Evolutionary conservation across 2,888 invertebrate genomes (phyloP), one percentile per base, ranked within the genome.

Genomic region (Bursaphelenchus okinawaensis): DNA sequence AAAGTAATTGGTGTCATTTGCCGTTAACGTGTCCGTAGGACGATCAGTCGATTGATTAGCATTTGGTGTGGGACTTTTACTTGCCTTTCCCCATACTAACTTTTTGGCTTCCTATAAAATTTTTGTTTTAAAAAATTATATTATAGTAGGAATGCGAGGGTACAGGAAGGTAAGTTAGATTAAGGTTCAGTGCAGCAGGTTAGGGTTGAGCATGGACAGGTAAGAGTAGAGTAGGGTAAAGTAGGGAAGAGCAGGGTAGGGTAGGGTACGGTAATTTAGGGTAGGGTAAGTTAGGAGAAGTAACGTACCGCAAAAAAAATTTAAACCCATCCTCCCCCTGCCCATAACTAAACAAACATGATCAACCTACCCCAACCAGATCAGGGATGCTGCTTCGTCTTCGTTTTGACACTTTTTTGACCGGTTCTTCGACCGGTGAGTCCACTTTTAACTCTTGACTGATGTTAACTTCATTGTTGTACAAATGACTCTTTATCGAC

Each of bases 71-170:
- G 63, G 23, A 4, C 67, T 65, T 52, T 65, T 74, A 20, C 64
- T 52, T 4, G 68, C 63, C 24, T 65, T 67, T 28, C 76, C 75
- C 66, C 73, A 70, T 29, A 77, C 70, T 51, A 77, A 74, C 63
- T 77, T 78, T 65, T 80, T 80, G 22, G 75, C 73, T 52, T 78
- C 78, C 68, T 77, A 58, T 40, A 12, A 40, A 40, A 55, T 20
- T 51, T 26, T 23, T 57, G 22, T 52, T 16, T 40, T 56, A 56
- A 61, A 19, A 27, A 61, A 57, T 52, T 19, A 61, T 59, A 40
- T 9, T n/a, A n/a, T n/a, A n/a, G n/a, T n/a, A n/a, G n/a, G n/a
- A n/a, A n/a, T n/a, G n/a, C n/a, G n/a, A n/a, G n/a, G n/a, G n/a
- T n/a, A n/a, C n/a, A n/a, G n/a, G n/a, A n/a, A n/a, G n/a, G n/a